phyloP scores from a whole-genome alignment of 2,888 invertebrate species.

The Smittia aterrima region DNA sequence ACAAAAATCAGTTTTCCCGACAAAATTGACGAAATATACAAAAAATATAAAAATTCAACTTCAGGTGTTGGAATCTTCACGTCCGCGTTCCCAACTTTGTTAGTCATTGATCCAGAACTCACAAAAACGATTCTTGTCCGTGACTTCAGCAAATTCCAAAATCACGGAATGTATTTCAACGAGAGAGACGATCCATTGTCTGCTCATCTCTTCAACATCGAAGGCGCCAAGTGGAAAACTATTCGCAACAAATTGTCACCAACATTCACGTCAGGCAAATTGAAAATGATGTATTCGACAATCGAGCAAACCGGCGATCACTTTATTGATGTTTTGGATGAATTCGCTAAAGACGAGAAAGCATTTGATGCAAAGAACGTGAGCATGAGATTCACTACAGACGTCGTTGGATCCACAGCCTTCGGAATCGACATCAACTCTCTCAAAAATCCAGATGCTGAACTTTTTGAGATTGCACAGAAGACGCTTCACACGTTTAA shows the following conservation, averaged over 20 bases:
- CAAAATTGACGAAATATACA: slow-evolving; percentile 39
- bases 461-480: slow-evolving; percentile 42
- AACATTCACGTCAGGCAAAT: slow-evolving; percentile 45
- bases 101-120: slow-evolving; percentile 43
- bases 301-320: slow-evolving; percentile 45
- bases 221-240: slow-evolving; percentile 43
- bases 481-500: not conserved
- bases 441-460: slow-evolving; percentile 45
- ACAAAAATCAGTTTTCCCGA: not conserved
- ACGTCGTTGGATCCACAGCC: slow-evolving; percentile 46
- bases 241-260: slow-evolving; percentile 43
- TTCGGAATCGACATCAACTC: slow-evolving; percentile 49
- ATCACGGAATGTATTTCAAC: slow-evolving; percentile 44
- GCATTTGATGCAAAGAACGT: not conserved
- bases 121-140: slow-evolving; percentile 42
- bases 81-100: slow-evolving; percentile 41
- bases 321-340: slow-evolving; percentile 25
- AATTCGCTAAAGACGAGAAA: slow-evolving; percentile 7
- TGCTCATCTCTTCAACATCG: slow-evolving; percentile 43
- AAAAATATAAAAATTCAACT: slow-evolving; percentile 41
- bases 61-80: slow-evolving; percentile 42
- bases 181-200: slow-evolving; percentile 43
- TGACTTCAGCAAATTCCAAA: slow-evolving; percentile 43
- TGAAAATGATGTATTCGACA: slow-evolving; percentile 46
- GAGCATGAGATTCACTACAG: not conserved